A percentile compares a stretch with the other conserved stretches of the same genome.
Evolutionary conservation across 2,888 invertebrate species (phyloP).

Genomic region (Drosophila fungiperda): DNA sequence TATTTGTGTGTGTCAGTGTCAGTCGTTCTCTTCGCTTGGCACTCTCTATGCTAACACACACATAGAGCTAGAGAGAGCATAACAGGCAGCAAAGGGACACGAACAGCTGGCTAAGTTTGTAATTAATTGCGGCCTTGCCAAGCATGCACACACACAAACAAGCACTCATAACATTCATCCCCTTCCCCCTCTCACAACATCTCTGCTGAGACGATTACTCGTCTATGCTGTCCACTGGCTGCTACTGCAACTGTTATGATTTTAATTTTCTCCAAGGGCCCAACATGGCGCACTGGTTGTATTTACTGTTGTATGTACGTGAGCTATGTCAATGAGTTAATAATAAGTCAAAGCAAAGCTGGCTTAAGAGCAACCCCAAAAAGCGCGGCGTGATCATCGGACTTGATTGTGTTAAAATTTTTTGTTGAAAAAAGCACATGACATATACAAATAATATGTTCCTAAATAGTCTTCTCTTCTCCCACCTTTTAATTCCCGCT

Average conservation of each 20-base stretch:
- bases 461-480: not conserved
- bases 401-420: constrained; percentile 27
- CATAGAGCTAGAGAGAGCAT: not conserved
- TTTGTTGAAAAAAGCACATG: constrained; percentile 8
- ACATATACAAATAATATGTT: constrained; percentile 7
- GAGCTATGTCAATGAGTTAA: constrained; percentile 1
- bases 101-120: constrained; percentile 75
- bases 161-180: constrained; percentile 1
- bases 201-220: constrained; percentile 33
- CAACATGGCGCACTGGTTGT: constrained; percentile 61
- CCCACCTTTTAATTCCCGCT: constrained; percentile 1
- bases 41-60: constrained; percentile 58
- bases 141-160: constrained; percentile 30
- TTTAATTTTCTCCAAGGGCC: constrained; percentile 18
- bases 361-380: constrained; percentile 25
- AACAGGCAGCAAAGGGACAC: constrained; percentile 47
- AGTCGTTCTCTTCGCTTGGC: constrained; percentile 39
- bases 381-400: constrained; percentile 34
- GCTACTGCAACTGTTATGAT: constrained; percentile 33
- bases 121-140: constrained; percentile 80
- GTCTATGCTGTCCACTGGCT: constrained; percentile 29
- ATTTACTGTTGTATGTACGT: constrained; percentile 59
- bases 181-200: constrained; percentile 13
- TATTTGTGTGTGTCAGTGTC: constrained; percentile 7
- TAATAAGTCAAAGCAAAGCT: constrained; percentile 19